Conservation (phyloP, 2,888 invertebrate genomes). For the Callosobruchus maculatus region DNA sequence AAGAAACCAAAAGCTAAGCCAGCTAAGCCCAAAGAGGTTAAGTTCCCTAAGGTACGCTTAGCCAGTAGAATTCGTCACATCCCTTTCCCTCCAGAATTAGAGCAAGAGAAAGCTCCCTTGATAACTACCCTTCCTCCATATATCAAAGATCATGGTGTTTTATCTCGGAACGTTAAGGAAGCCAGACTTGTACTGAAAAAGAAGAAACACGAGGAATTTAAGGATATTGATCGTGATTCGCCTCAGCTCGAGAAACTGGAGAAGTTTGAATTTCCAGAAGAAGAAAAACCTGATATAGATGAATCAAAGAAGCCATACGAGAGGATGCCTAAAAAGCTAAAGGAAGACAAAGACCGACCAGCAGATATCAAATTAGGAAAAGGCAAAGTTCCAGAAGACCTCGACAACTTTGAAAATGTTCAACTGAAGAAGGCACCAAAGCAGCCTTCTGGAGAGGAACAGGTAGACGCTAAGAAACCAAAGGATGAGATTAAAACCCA, state of each 20-base stretch:
- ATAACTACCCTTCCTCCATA: conserved; percentile 46
- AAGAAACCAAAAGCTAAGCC: conserved; percentile 43
- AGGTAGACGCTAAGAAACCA: conserved; percentile 27
- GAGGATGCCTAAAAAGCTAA: conserved; percentile 32
- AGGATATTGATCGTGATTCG: conserved; percentile 43
- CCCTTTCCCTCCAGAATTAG: conserved; percentile 48
- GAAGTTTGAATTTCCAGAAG: conserved; percentile 41
- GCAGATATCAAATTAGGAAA: conserved; percentile 37
- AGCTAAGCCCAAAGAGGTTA: conserved; percentile 40
- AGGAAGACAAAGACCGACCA: conserved; percentile 1
- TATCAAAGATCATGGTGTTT: conserved; percentile 47
- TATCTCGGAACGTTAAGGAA: conserved; percentile 53
- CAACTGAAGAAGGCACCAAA: conserved; percentile 33
- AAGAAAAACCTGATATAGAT: conserved; percentile 42
- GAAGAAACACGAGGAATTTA: conserved; percentile 45
- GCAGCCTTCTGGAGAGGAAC: conserved; percentile 39
- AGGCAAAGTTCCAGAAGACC: conserved; percentile 50
- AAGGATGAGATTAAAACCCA: conserved; percentile 33
- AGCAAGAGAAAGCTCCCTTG: conserved; percentile 38
- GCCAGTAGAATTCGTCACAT: conserved; percentile 50
- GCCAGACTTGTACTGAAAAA: conserved; percentile 48
- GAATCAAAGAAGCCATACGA: conserved; percentile 22
- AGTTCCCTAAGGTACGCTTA: conserved; percentile 48
- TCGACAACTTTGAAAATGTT: conserved; percentile 27
- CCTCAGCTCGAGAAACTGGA: conserved; percentile 49